Evolutionary conservation across 2,113 vertebrate genomes (phyloP), one percentile per base, ranked within the genome.

Genomic region (Ctenomys sociabilis): DNA sequence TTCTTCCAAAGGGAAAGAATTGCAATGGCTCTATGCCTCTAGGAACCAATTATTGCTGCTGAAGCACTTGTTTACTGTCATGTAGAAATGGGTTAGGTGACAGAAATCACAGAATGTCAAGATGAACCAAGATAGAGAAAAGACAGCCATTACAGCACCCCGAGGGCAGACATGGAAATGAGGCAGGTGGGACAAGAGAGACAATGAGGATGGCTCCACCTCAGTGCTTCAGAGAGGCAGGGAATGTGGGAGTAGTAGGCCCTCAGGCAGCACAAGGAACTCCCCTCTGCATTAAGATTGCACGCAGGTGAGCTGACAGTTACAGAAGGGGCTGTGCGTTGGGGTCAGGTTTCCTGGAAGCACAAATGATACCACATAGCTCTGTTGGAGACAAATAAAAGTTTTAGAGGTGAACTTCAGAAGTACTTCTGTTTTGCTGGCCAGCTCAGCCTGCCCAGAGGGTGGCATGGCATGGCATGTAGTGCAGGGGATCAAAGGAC

Each of bases 61-160:
- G 24, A 96, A 94, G 90, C 43, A 93, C 91, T 93, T 95, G 80
- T 93, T 92, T 95, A 30, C 85, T 95, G 90, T 73, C 95, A 93
- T 85, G 77, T 59, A 94, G 82, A 93, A 54, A 81, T 64, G 45
- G 1, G 14, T 88, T 83, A 88, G 45, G 35, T 93, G 91, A 92
- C 37, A 93, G 63, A 96, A 93, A 93, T 94, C 49, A 94, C 24
- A 93, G 40, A 73, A 78, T 96, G 94, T 92, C 84, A 92, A 85
- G 59, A 88, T 32, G 63, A 94, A 37, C 2, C 0, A 16, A 75
- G 57, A 52, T 37, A 68, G 64, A 88, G 32, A 3, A 37, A 37
- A 78, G 89, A 28, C 78, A 30, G 3, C 70, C 2, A 40, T 93
- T 85, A 75, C 96, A 57, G 40, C 91, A 2, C 3, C 57, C 49